Evolutionary conservation across 2,888 invertebrate species (phyloP), one percentile per base, ranked within the genome.

Genomic region (Cinara cedri): DNA sequence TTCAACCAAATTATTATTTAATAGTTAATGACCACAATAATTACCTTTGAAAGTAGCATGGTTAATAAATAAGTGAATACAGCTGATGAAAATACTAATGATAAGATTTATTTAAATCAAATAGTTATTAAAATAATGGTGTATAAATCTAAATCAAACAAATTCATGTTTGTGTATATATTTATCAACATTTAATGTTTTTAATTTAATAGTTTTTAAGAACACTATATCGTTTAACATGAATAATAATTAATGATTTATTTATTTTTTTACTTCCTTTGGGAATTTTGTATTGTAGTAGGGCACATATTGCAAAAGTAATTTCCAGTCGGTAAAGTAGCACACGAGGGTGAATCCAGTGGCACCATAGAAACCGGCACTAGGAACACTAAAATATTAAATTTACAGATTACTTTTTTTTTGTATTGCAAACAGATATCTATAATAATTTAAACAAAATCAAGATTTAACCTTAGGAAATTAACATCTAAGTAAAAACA

Each of bases 281-380:
- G 88, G 86, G 85, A 90, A 94, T 86, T 94, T 93, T 82, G 90
- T 89, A 83, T 89, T 89, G 86, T 94, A 94, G 86, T 89, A 92
- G 26, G 95, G 95, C 82, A 95, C 86, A 85, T 91, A 90, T 83
- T 90, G 88, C 70, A 91, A 88, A 82, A 94, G 87, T 71, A 89
- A 85, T 86, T 90, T 92, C 94, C 94, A 95, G 85, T 95, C 94
- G 0, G 93, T 93, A 83, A 91, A 88, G 86, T 93, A 95, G 3
- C 91, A 86, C 13, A 92, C 82, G 0, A 87, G 87, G 34, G 89
- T 84, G 81, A 89, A 88, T n/a, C 88, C 90, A 0, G 90, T 88
- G 51, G 89, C 88, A 63, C 94, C 93, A 85, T 90, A 95, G 0
- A 88, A 87, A 0, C 86, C 84, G 21, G 88, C 88, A 9, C 92